Base-by-base conservation (phyloP, 2,113 vertebrate genomes). In the Lathamus discolor region DNA sequence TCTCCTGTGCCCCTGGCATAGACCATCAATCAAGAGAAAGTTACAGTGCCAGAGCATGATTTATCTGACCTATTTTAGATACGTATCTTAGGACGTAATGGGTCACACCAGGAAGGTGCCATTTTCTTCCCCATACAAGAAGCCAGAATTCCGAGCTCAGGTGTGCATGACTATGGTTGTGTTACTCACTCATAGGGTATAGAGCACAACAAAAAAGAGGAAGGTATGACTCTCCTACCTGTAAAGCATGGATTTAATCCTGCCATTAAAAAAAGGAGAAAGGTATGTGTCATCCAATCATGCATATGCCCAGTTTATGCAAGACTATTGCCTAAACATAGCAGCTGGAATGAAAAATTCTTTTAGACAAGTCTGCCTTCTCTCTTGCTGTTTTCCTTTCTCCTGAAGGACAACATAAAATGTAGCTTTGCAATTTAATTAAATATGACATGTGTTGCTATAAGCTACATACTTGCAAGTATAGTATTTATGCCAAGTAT, bases 401-500 rank as follows among this genome's bases (percentile, higher is more conserved):
- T 97, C 82, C 97, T 94, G 90, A 96, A 97, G 88, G 90, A 95
- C 93, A 94, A 86, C 52, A 20, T 61, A 91, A 94, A 92, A 96
- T 79, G 75, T 15, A 91, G 64, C 44, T 73, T 68, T 95, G 67
- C 72, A 90, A 88, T 93, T 86, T 93, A 92, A 97, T 97, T 86
- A 91, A 86, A 96, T n/a, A 67, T 95, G 96, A 94, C 95, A 93
- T 17, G 28, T 95, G 92, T 96, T 95, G 94, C 92, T 96, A 89
- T 91, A 95, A 97, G 92, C 91, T 80, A 95, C 86, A 77, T 86
- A 64, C 79, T 96, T 92, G 51, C 89, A 95, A 97, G 93, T 88
- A 78, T 46, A 88, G 92, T 95, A 90, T 95, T 96, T 94, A 96
- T 97, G 96, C 94, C 94, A 92, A 96, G 87, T 90, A 97, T 92